These are phyloP conservation scores for Bellardia bayeri DNA, from an alignment of 2,888 invertebrate species.

Conservation along the genomic window DNA sequence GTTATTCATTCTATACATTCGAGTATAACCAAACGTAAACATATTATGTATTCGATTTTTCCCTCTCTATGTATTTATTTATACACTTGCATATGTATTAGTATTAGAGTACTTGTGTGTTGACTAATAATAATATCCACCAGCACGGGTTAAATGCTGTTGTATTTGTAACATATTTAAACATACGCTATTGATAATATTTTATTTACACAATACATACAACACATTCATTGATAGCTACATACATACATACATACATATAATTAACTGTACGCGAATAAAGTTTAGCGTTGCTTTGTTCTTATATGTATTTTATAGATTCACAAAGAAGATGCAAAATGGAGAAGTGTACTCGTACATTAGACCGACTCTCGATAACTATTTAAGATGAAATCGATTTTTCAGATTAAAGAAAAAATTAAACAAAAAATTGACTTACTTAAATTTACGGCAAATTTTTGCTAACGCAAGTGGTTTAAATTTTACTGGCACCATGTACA, in stretches of 20 bases:
- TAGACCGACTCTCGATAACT: too few relatives aligned
- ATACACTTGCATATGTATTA: background rate
- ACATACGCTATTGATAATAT: slow-evolving; percentile 20
- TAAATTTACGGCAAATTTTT: too few relatives aligned
- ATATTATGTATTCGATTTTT: background rate
- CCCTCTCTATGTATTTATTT: background rate
- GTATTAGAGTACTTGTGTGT: background rate
- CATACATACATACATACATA: too few relatives aligned
- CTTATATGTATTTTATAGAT: too few relatives aligned
- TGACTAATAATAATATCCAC: background rate
- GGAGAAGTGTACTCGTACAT: too few relatives aligned
- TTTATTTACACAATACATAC: background rate
- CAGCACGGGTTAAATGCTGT: slow-evolving; percentile 38
- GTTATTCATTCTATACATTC: slow-evolving; percentile 53
- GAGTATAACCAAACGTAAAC: slow-evolving; percentile 4
- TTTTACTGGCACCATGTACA: too few relatives aligned
- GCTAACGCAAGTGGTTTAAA: too few relatives aligned
- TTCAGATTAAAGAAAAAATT: too few relatives aligned
- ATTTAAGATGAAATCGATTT: too few relatives aligned
- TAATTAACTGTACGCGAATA: background rate
- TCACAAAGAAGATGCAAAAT: too few relatives aligned
- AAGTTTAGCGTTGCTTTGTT: background rate
- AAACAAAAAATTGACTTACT: too few relatives aligned
- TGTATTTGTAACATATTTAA: slow-evolving; percentile 45
- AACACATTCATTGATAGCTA: background rate